These are phyloP conservation scores for Jacana jacana DNA, from an alignment of 2,113 vertebrate genomes.

Conservation along the genomic window DNA sequence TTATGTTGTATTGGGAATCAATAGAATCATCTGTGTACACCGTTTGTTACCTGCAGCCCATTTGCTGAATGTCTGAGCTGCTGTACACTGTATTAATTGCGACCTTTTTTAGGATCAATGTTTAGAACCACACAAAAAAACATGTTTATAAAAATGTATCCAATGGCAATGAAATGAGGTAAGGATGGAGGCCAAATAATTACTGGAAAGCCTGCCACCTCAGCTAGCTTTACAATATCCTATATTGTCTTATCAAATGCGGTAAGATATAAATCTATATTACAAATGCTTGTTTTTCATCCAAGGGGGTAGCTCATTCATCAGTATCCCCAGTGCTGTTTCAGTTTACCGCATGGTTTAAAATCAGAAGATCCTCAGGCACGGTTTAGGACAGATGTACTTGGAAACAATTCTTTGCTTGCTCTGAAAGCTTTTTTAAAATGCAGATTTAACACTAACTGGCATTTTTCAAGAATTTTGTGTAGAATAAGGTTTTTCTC, in stretches of 20 bases:
- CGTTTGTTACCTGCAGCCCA: neutral
- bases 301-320: neutral
- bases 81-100: neutral
- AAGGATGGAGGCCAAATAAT: neutral
- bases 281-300: neutral
- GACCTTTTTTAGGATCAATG: neutral
- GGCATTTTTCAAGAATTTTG: neutral
- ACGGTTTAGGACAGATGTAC: neutral
- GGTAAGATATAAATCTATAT: neutral
- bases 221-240: neutral
- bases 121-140: neutral
- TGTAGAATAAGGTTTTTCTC: neutral
- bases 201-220: neutral
- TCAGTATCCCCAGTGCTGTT: neutral
- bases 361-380: neutral
- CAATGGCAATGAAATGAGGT: neutral
- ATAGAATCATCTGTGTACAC: neutral
- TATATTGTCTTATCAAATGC: neutral
- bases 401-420: neutral
- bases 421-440: neutral
- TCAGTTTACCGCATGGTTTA: neutral
- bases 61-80: neutral
- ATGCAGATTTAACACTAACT: neutral
- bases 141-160: neutral
- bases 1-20: conserved; percentile 29